These are phyloP conservation scores for Rissa tridactyla DNA, from an alignment of 2,113 vertebrate genomes.

Conservation along the genomic window DNA sequence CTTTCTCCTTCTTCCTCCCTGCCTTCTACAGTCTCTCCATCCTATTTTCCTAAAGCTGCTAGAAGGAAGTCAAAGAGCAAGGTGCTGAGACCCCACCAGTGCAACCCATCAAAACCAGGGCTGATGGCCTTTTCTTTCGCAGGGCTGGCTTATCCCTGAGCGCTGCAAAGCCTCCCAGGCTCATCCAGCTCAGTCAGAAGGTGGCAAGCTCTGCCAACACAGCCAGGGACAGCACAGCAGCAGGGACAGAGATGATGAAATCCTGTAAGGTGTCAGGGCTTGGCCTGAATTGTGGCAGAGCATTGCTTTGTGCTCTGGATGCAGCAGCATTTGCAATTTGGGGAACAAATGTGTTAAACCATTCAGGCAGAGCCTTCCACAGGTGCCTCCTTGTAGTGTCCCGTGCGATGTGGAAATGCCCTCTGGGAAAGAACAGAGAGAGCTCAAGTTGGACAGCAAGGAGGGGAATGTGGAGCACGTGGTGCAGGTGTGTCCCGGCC, in stretches of 20 bases:
- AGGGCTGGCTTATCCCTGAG: neutral
- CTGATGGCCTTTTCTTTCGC: neutral
- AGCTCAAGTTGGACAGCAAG: neutral
- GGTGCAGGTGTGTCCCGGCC: neutral
- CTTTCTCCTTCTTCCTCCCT: neutral
- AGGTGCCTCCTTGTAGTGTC: neutral
- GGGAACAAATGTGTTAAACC: neutral
- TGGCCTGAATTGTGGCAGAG: neutral
- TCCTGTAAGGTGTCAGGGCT: neutral
- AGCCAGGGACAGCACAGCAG: neutral
- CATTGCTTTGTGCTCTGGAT: neutral
- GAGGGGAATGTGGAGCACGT: neutral
- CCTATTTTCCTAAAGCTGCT: neutral
- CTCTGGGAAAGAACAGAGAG: neutral
- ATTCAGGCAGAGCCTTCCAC: neutral
- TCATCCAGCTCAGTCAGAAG: neutral
- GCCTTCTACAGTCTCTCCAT: neutral
- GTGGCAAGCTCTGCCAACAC: neutral
- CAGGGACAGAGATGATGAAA: neutral
- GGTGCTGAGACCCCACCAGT: neutral
- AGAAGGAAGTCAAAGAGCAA: neutral
- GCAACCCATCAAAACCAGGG: neutral
- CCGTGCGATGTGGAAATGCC: neutral
- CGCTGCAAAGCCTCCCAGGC: neutral
- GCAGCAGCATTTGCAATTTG: neutral